These are phyloP conservation scores for Lacerta agilis DNA, from an alignment of 2,797 vertebrate species.

Conservation along the genomic window DNA sequence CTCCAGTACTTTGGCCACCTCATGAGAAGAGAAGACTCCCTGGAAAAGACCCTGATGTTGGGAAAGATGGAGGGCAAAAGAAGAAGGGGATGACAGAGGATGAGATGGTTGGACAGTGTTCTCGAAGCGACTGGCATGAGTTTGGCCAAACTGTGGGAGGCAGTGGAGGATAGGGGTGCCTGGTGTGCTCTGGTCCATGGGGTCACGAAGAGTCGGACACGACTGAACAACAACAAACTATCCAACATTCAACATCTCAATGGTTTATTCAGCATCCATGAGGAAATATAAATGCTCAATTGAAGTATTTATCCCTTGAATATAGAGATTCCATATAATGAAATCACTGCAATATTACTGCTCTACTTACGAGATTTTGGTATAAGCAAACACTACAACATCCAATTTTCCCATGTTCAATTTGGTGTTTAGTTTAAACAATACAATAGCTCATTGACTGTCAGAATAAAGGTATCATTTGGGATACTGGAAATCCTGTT, in stretches of 20 bases:
- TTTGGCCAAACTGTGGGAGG: no score
- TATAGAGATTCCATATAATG: background rate
- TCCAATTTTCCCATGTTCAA: background rate
- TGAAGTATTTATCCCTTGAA: background rate
- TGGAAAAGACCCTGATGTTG: no score
- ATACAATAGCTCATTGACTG: background rate
- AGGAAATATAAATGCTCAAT: background rate
- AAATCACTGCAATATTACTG: background rate
- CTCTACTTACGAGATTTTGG: background rate
- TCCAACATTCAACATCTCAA: background rate
- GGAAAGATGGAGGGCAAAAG: no score
- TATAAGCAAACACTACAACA: background rate
- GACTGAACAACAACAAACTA: no score
- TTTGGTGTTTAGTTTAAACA: background rate
- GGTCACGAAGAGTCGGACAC: no score
- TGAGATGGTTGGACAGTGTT: no score
- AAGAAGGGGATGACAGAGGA: no score
- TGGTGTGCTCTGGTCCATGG: no score
- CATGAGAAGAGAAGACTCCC: no score
- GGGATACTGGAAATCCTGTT: background rate
- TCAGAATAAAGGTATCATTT: background rate
- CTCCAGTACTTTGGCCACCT: no score
- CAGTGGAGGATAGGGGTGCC: no score
- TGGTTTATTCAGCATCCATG: background rate
- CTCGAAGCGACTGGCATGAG: no score